A percentile compares a stretch with the other conserved stretches of the same genome.
Conservation (phyloP, 1,140 invertebrate species). For the Andrena cerasifolii region DNA sequence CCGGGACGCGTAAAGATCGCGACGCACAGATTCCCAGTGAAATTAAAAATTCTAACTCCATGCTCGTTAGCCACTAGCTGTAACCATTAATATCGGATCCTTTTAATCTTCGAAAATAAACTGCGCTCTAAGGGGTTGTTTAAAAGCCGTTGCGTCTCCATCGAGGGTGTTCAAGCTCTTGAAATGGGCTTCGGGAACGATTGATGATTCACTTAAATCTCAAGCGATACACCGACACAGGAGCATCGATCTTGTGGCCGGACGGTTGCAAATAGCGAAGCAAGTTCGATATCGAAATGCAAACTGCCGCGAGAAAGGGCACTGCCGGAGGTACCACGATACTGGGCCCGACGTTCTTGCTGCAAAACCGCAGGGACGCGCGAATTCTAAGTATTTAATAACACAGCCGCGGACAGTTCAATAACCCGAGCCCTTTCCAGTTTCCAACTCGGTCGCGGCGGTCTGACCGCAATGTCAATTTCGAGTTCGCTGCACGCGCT, state of each 20-base stretch:
- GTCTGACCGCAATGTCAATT: background rate
- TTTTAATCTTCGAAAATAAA: no score
- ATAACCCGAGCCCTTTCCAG: background rate
- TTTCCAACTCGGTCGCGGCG: background rate
- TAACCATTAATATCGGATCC: no score
- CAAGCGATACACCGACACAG: background rate
- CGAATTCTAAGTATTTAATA: conserved; percentile 20
- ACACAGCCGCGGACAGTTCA: background rate
- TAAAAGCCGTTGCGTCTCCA: no score
- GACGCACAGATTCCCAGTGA: no score
- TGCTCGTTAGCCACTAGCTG: no score
- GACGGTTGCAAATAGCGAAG: background rate
- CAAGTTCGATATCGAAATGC: background rate
- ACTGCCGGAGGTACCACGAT: background rate
- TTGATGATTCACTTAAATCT: background rate
- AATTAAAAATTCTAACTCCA: no score
- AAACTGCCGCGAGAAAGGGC: background rate
- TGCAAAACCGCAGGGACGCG: no score
- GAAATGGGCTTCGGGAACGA: no score
- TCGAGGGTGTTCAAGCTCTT: no score
- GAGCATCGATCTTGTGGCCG: background rate
- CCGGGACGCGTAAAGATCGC: conserved; percentile 2
- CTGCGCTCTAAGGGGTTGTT: no score
- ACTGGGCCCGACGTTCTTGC: conserved; percentile 8
- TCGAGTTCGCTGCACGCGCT: background rate